Evolutionary conservation across 2,113 vertebrate species (phyloP).

Genomic region (Pseudolaguvia tuberculata): DNA sequence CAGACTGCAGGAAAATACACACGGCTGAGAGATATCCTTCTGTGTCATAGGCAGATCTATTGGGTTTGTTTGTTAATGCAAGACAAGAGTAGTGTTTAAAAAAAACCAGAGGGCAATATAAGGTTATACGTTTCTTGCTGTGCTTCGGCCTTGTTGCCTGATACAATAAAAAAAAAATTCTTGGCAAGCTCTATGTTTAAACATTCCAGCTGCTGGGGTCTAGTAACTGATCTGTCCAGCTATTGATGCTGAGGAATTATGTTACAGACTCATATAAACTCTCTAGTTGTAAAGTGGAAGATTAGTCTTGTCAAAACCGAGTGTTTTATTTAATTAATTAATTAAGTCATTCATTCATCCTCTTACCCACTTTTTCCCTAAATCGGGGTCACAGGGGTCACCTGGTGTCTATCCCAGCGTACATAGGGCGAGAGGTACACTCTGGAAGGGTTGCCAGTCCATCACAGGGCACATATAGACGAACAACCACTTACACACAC

Average conservation of each 20-base stretch:
- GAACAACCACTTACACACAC: too few relatives aligned
- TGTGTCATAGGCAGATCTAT: background rate
- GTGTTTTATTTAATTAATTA: background rate
- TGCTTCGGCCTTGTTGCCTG: background rate
- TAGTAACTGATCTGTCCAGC: background rate
- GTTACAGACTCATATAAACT: background rate
- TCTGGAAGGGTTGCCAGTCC: too few relatives aligned
- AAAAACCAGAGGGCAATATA: background rate
- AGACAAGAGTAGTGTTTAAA: background rate
- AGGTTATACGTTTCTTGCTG: background rate
- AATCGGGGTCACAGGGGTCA: too few relatives aligned
- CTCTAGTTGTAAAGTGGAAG: background rate
- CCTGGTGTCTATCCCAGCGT: too few relatives aligned
- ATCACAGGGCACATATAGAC: too few relatives aligned
- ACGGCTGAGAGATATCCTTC: slow-evolving; percentile 15
- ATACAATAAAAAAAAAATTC: background rate
- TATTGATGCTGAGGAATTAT: background rate
- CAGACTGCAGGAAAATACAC: slow-evolving; percentile 18
- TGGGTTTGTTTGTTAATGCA: slow-evolving; percentile 12
- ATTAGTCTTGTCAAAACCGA: background rate
- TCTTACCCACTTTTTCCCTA: too few relatives aligned
- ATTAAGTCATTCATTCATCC: too few relatives aligned
- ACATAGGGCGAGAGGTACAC: too few relatives aligned
- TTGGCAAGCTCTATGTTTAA: background rate
- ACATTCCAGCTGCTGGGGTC: background rate